Evolutionary conservation across 2,113 vertebrate genomes (phyloP), one percentile per base, ranked within the genome.

Genomic region (Lophochroa leadbeateri): DNA sequence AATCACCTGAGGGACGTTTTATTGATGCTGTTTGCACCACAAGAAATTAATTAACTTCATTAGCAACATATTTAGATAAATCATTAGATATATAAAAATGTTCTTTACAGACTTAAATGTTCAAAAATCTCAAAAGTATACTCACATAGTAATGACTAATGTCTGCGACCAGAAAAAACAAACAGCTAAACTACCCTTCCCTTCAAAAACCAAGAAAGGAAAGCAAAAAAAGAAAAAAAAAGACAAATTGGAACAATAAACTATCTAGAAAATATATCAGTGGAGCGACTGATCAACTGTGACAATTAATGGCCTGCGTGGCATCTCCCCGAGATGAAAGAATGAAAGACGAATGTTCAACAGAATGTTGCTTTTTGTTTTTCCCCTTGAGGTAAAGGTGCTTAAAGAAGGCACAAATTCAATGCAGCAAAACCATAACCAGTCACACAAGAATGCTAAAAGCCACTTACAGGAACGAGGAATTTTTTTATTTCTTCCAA

Each of bases 401-500:
- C 33, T 83, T 84, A n/a, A 86, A 64, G 35, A 92, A 88, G 24
- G 52, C 49, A 86, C 9, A 60, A 67, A 80, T 88, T 94, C 49
- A 64, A 85, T 67, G 85, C 37, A 96, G 65, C 50, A 92, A 72
- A 69, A 50, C 11, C 28, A 79, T 31, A 95, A 50, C 37, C 77
- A 86, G 11, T 12, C 64, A 79, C 31, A 87, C 70, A 97, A 96
- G 63, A 94, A 80, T 60, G 11, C 44, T 94, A 69, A 60, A 87
- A 93, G 64, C 19, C 95, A 99, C 99, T 99, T 99, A 99, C 99
- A 55, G 99, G 99, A 97, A 99, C 99, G 70, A 99, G 98, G 97
- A 99, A 99, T 97, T 99, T 99, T 97, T 99, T 99, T 61, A 99
- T 99, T 97, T 99, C 99, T 97, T 99, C 99, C 98, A 99, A 96